Base-by-base conservation (phyloP, 2,888 invertebrate genomes). In the Blomia tropicalis region DNA sequence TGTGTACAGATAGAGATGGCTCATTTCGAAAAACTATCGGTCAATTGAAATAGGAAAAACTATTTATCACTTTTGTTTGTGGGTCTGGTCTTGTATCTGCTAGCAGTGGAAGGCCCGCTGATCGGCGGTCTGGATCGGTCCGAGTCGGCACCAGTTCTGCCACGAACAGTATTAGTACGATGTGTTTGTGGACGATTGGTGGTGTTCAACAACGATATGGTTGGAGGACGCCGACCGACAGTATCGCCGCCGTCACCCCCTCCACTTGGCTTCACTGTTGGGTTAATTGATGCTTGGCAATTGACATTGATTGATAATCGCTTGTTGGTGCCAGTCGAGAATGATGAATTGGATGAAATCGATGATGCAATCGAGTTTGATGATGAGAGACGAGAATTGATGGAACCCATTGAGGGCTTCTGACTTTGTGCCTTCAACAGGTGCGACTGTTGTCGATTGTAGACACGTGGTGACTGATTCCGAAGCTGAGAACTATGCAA, bases 381-480 rank as follows among this genome's bases (percentile, higher is more conserved):
- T 22, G 56, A 56, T 19, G 25, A 29, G 14, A 27, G 36, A n/a
- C 29, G 56, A 27, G 56, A 56, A 36, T 36, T 56, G 23, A 25
- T 25, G 23, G 56, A 56, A 19, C 56, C 56, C 29, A 23, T 23
- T 27, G 25, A 27, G 29, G 56, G 11, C 3, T 56, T 25, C 23
- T 23, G 25, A 27, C 29, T 23, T 56, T 56, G 56, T 19, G 56
- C 25, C 29, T 56, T 56, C 27, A 56, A 56, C 29, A 56, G 14
- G 56, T 56, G 25, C 11, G 56, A 56, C 29, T 56, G 56, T 22
- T 56, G 56, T 22, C 56, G 56, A 25, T 56, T 56, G 36, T 27
- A 27, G 23, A 56, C 56, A 23, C 56, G 56, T 32, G 56, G 29
- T 56, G 56, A 56, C 29, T 23, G 56, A 31, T 56, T 56, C n/a